Base-by-base conservation (phyloP, 1,140 invertebrate genomes). In the Neodiprion lecontei region DNA sequence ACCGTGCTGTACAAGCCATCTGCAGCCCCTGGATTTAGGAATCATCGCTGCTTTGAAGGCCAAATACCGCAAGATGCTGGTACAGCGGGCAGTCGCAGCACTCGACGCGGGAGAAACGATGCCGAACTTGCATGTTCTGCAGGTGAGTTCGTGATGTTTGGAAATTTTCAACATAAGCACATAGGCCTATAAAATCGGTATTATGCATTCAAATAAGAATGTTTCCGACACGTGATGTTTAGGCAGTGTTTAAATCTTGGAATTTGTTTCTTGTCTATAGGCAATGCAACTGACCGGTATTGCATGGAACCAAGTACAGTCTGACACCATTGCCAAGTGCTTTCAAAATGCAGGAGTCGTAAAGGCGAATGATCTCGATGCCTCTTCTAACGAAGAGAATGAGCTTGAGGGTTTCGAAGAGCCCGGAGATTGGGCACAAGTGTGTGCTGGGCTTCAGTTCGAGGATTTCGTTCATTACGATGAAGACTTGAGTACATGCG, bases 11-110 rank as follows among this genome's bases (percentile, higher is more conserved):
- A 90, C 89, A 28, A 85, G 83, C 9, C 78, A 83, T 69, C 76
- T 90, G n/a, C 88, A 91, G 79, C 88, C 87, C 61, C 79, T 91
- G 75, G 86, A 90, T 80, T 85, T 87, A 80, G 86, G 86, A 21
- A 84, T 91, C 66, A 90, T 90, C 73, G 78, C 81, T 72, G 83
- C 81, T 72, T 80, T 86, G 67, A 86, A 87, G 79, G 73, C 73
- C 48, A 79, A 75, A 72, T 86, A 86, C 70, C 73, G 81, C 61
- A 67, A 79, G 11, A 61, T 61, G 53, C 53, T 61, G 53, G 53
- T 61, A 11, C 53, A 61, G 3, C 53, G 53, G n/a, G n/a, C 53
- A n/a, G n/a, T 61, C 7, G 53, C 9, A 3, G n/a, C 11, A 61
- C 53, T 61, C 3, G 53, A 61, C 53, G 53, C 4, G 53, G 53